Evolutionary conservation across 2,113 vertebrate genomes (phyloP).

Genomic region (Myanophis thanlyinensis): DNA sequence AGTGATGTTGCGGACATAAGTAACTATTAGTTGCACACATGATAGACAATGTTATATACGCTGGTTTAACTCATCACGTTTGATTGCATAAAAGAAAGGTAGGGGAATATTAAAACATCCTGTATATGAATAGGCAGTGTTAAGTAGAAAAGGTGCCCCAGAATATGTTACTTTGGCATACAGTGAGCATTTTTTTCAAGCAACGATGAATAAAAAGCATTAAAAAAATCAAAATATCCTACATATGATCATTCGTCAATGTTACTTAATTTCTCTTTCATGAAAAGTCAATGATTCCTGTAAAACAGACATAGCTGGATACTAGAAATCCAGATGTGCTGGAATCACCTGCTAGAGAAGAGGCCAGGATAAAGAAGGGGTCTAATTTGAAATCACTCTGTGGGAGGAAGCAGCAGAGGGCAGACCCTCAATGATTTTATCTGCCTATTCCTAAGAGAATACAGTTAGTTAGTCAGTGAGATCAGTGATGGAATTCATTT

Average conservation of each 20-base stretch:
- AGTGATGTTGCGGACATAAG: not conserved
- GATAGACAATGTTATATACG: not conserved
- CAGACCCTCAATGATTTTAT: not conserved
- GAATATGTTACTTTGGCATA: not conserved
- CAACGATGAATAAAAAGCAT: not conserved
- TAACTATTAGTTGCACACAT: not conserved
- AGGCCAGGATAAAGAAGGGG: not conserved
- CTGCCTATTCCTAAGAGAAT: not conserved
- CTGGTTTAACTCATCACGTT: not conserved
- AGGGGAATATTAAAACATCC: not conserved
- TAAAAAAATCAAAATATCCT: not conserved
- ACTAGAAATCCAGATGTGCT: not conserved
- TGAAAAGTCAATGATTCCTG: not conserved
- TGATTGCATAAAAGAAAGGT: not conserved
- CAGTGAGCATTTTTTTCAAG: not conserved
- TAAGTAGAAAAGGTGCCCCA: not conserved
- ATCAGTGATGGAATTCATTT: too few species aligned
- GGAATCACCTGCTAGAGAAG: too few species aligned
- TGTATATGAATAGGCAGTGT: not conserved
- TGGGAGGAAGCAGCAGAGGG: not conserved
- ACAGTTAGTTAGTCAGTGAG: not conserved
- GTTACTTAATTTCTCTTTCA: not conserved
- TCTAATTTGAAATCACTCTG: not conserved
- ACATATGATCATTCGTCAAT: not conserved
- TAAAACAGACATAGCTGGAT: not conserved